phyloP scores from a whole-genome alignment of 1,140 invertebrate genomes.

The Melanaphis sacchari region DNA sequence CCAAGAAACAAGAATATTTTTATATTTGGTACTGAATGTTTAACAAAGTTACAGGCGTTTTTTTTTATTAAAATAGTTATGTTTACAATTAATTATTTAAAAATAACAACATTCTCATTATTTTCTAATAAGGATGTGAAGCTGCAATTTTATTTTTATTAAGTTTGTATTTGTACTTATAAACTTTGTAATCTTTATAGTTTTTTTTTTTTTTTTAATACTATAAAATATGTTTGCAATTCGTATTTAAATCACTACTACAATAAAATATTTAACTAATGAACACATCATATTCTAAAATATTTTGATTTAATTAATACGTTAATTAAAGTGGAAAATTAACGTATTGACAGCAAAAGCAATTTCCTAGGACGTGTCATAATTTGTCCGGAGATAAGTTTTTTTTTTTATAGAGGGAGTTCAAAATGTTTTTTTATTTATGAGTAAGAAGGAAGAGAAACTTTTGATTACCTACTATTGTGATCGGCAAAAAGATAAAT shows the following conservation, averaged over 20 bases:
- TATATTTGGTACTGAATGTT: background rate
- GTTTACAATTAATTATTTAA: background rate
- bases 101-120: slow-evolving; percentile 12
- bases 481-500: background rate
- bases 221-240: background rate
- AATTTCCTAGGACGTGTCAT: background rate
- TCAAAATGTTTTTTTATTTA: background rate
- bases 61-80: background rate
- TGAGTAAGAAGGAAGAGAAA: background rate
- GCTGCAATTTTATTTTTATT: background rate
- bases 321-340: background rate
- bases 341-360: background rate
- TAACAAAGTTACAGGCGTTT: background rate
- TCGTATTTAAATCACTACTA: background rate
- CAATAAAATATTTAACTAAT: background rate
- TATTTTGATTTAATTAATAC: background rate
- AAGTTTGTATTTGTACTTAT: background rate
- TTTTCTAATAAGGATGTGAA: slow-evolving; percentile 3
- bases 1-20: background rate
- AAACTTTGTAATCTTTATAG: background rate
- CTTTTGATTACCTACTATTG: background rate
- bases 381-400: slow-evolving; percentile 10
- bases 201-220: background rate
- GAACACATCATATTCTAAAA: background rate
- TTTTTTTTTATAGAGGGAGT: background rate